Percentiles rank a stretch among this genome's conserved stretches.
These are phyloP conservation scores for Polydrusus pterygomalis DNA, from an alignment of 2,888 invertebrate species.

Conservation along the genomic window DNA sequence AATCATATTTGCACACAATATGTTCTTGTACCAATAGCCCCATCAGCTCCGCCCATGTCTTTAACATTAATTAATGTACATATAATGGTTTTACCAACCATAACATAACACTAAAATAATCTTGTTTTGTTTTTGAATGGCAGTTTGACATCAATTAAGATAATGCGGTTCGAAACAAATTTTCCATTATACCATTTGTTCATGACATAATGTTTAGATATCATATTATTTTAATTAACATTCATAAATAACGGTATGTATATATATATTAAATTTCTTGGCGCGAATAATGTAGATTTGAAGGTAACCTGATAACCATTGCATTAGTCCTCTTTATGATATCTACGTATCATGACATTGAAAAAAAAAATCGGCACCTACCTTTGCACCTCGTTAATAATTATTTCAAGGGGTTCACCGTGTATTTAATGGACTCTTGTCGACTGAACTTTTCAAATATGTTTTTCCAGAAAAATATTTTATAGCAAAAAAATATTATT, in stretches of 20 bases:
- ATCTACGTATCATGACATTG: too few relatives aligned
- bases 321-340: too few relatives aligned
- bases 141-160: conserved; percentile 22
- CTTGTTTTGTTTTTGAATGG: conserved; percentile 15
- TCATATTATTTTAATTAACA: conserved; percentile 28
- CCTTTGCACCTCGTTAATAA: too few relatives aligned
- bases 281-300: not conserved
- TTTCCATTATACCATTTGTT: conserved; percentile 26
- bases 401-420: too few relatives aligned
- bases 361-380: too few relatives aligned
- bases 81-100: not conserved
- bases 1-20: too few relatives aligned
- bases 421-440: too few relatives aligned
- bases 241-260: conserved; percentile 18
- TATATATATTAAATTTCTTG: not conserved
- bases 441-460: too few relatives aligned
- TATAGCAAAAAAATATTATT: too few relatives aligned
- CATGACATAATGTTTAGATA: conserved; percentile 13
- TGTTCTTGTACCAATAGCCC: too few relatives aligned
- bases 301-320: too few relatives aligned
- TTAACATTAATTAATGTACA: conserved; percentile 4
- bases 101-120: conserved; percentile 17
- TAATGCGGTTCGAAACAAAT: conserved; percentile 20
- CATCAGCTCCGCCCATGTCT: not conserved
- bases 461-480: too few relatives aligned